A percentile compares a stretch with the other conserved stretches of the same genome.
phyloP scores from a whole-genome alignment of 2,113 vertebrate genomes.

The Hirundichthys speculiger region DNA sequence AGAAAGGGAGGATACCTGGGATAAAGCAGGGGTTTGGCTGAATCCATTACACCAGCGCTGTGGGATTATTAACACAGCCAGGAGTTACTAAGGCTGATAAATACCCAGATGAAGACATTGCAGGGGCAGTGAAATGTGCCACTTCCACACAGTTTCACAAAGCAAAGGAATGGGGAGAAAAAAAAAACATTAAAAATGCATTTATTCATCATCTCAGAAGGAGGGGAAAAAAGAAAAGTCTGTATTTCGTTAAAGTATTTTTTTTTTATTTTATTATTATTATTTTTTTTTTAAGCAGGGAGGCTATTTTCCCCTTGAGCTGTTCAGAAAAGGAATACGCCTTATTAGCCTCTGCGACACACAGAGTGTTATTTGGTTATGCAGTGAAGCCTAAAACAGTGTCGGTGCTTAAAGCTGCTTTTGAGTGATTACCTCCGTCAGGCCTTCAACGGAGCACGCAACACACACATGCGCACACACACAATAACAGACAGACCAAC shows the following conservation, averaged over 20 bases:
- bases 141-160: constrained; percentile 58
- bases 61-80: constrained; percentile 77
- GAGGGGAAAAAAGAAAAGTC: constrained; percentile 52
- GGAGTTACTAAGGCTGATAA: constrained; percentile 77
- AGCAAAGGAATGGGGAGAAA: constrained; percentile 31
- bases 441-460: constrained; percentile 58
- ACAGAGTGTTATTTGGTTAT: constrained; percentile 80
- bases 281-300: constrained; percentile 33
- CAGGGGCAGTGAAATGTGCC: constrained; percentile 76
- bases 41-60: constrained; percentile 71
- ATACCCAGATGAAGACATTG: constrained; percentile 79
- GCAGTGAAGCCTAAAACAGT: constrained; percentile 79
- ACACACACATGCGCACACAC: constrained; percentile 20
- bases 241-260: constrained; percentile 61
- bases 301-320: constrained; percentile 80
- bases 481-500: constrained; percentile 6
- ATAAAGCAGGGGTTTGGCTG: constrained; percentile 73
- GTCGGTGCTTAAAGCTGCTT: constrained; percentile 70
- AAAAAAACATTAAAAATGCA: constrained; percentile 76
- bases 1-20: constrained; percentile 75
- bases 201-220: constrained; percentile 79
- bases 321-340: constrained; percentile 72
- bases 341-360: constrained; percentile 77
- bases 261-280: constrained; percentile 35
- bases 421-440: constrained; percentile 81